These are phyloP conservation scores for Steinernema khuongi DNA, from an alignment of 1,140 invertebrate genomes.

Conservation along the genomic window DNA sequence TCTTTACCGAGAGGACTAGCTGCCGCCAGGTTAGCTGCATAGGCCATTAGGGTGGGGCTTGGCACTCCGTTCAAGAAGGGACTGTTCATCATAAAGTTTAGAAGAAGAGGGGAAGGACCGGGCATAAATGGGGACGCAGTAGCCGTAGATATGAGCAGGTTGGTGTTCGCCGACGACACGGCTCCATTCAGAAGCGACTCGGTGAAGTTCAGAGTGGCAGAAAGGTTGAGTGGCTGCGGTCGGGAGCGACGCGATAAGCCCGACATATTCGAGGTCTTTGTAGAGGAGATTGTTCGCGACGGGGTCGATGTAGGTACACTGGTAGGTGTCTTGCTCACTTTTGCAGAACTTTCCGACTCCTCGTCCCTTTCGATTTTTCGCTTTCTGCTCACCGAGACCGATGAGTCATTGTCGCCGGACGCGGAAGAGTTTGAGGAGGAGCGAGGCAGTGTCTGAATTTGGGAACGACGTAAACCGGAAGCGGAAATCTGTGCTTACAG, in stretches of 20 bases:
- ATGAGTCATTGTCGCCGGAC: background rate
- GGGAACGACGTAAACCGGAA: constrained; percentile 10
- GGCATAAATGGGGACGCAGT: constrained; percentile 2
- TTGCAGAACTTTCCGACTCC: background rate
- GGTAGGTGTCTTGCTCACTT: background rate
- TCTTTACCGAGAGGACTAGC: background rate
- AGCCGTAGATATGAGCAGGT: background rate
- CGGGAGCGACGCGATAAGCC: constrained; percentile 40
- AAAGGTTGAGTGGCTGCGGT: constrained; percentile 27
- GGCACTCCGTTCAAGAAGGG: background rate
- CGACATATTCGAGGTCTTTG: background rate
- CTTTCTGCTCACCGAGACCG: constrained; percentile 4
- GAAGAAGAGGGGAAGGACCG: background rate
- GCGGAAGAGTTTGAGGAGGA: constrained; percentile 22
- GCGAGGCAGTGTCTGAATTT: constrained; percentile 5
- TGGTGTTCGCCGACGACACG: background rate
- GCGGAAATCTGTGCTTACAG: background rate
- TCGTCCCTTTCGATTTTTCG: constrained; percentile 13
- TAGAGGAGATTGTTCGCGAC: background rate
- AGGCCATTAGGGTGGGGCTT: background rate
- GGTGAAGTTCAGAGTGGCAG: constrained; percentile 8
- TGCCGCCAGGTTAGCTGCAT: background rate
- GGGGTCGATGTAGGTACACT: background rate
- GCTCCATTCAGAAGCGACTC: background rate
- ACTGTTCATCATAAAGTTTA: background rate